Base-by-base conservation (phyloP, 1,140 invertebrate species). In the Mizuhopecten yessoensis region DNA sequence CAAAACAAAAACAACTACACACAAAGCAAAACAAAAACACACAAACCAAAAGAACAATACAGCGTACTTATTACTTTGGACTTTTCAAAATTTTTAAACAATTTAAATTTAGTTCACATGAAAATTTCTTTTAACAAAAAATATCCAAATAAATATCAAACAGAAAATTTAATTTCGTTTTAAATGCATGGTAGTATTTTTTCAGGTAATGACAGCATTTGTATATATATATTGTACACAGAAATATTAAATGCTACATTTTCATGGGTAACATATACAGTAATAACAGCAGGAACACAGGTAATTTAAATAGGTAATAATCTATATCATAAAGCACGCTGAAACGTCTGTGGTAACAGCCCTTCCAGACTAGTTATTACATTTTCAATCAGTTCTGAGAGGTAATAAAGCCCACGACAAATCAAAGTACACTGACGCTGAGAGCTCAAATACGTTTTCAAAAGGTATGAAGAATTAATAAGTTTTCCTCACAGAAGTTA, bases 371-470 rank as follows among this genome's bases (percentile, higher is more conserved):
- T 17, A 75, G 57, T 75, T 75, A 75, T 75, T 75, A 75, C 57
- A 45, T 45, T 45, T 45, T 45, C 42, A 75, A 75, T 75, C 57
- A 75, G 57, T 75, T 75, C 29, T 1, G 57, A n/a, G 0, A 75
- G n/a, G 57, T 75, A 75, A 75, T 75, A 75, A 75, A 75, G 57
- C 23, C 57, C 1, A 75, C 57, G 29, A n/a, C 57, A 75, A 75
- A 75, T 75, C 57, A 75, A 75, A 75, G 57, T n/a, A 9, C 1
- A 75, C 23, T 29, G 57, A 75, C 57, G 17, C 23, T 29, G 57
- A 75, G 57, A 75, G 29, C 57, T 75, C 57, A 75, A 75, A 75
- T 29, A 75, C 57, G n/a, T 17, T 75, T 75, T 75, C 57, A 75
- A 75, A 75, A 29, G 57, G 57, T 29, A 75, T 75, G 57, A 75